phyloP scores from a whole-genome alignment of 2,113 vertebrate species.

The Ivindomyrus marchei region DNA sequence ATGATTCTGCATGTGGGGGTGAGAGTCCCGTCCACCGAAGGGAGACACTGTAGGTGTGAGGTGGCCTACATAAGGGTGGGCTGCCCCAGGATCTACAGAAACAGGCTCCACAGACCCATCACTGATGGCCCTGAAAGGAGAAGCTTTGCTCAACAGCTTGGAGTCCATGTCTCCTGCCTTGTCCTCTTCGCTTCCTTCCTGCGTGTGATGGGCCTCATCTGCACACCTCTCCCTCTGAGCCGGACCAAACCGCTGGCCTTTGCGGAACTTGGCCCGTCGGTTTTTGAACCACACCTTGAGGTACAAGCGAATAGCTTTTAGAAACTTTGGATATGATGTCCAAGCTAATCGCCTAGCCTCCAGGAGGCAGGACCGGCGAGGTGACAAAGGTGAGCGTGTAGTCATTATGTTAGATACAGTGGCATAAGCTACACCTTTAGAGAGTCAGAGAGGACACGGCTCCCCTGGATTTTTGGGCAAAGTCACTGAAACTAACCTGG shows the following conservation, averaged over 20 bases:
- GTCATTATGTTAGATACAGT: not conserved
- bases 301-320: not conserved
- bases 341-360: not conserved
- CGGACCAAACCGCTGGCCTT: constrained; percentile 53
- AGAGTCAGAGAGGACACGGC: not conserved
- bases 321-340: not conserved
- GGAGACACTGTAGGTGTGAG: constrained; percentile 41
- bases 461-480: not conserved
- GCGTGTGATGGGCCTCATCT: constrained; percentile 22
- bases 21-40: constrained; percentile 40
- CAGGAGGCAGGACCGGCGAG: not conserved
- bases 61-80: constrained; percentile 28
- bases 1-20: constrained; percentile 37
- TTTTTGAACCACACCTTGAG: constrained; percentile 77
- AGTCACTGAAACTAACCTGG: constrained; percentile 55
- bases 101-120: constrained; percentile 14
- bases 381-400: not conserved
- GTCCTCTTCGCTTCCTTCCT: constrained; percentile 28
- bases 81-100: constrained; percentile 30
- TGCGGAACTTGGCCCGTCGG: constrained; percentile 70
- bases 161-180: constrained; percentile 30
- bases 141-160: constrained; percentile 16
- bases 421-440: not conserved
- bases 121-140: constrained; percentile 24
- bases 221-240: constrained; percentile 33